phyloP scores from a whole-genome alignment of 2,113 vertebrate genomes.

The Phoxinus phoxinus region DNA sequence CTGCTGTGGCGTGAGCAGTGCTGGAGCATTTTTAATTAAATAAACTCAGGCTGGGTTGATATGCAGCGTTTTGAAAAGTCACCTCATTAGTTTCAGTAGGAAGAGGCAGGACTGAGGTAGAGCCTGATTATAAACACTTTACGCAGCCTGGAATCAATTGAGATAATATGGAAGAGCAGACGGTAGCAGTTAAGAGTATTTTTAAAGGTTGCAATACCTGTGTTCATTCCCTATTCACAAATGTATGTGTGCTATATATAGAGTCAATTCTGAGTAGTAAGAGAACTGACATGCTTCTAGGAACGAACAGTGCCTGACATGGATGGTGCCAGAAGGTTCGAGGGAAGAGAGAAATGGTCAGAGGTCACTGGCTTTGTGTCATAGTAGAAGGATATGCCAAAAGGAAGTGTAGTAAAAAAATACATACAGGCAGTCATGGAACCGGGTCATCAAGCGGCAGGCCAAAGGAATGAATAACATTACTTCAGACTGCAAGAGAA shows the following conservation, averaged over 20 bases:
- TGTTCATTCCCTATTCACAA: constrained; percentile 6
- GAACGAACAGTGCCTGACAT: background rate
- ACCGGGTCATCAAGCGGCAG: background rate
- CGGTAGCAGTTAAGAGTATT: background rate
- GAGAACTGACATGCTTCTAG: background rate
- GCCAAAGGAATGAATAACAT: background rate
- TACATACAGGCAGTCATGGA: background rate
- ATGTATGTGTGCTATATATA: background rate
- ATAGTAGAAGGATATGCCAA: background rate
- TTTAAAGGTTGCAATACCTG: constrained; percentile 12
- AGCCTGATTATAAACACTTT: constrained; percentile 36
- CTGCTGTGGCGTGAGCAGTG: constrained; percentile 36
- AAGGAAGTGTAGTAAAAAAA: background rate
- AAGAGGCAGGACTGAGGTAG: constrained; percentile 25
- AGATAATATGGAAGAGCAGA: constrained; percentile 12
- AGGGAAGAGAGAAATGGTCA: background rate
- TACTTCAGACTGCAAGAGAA: background rate
- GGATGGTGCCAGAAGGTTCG: constrained; percentile 2
- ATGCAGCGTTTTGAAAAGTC: constrained; percentile 35
- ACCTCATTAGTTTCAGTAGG: constrained; percentile 41
- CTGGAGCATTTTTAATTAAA: constrained; percentile 44
- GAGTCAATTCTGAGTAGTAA: background rate
- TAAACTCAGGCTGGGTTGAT: constrained; percentile 33
- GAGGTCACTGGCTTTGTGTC: background rate
- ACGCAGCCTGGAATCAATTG: constrained; percentile 32